Base-by-base conservation (phyloP, 2,113 vertebrate genomes). In the Zingel zingel region DNA sequence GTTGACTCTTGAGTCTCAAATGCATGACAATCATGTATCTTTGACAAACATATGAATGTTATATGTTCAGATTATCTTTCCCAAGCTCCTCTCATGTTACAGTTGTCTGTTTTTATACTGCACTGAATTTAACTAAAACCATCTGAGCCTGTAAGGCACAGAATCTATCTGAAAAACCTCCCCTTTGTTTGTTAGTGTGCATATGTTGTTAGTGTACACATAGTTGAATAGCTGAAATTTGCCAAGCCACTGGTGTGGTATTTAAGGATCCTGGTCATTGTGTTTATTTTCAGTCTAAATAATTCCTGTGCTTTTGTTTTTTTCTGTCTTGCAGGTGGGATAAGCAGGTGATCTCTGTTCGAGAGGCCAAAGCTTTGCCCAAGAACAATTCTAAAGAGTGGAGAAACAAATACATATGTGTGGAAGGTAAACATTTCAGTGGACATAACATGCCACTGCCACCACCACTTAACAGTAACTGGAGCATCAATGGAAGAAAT, bases 321-420 rank as follows among this genome's bases (percentile, higher is more conserved):
- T 48, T 57, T 68, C 10, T 85, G 19, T 83, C n/a, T 67, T 79
- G 18, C 87, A 99, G 98, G 74, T 99, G 98, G 98, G 95, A 89
- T 50, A 94, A 82, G 77, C 91, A 95, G 1, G 96, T 99, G 85
- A 98, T 99, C 94, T 99, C 98, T 70, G 92, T 99, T 84, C 96
- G 97, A 80, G 96, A 98, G 90, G 98, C 95, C 90, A 96, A 86
- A 95, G 93, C 96, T 85, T 51, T 99, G 53, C 96, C 96, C 21
- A 98, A 96, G 89, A 93, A 90, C 83, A 94, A 94, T 78, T 94
- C 90, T 77, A 81, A 25, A 83, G 96, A 97, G 78, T 99, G 98
- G 98, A 97, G 94, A 94, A 96, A 96, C 94, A 99, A 98, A 88
- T 99, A 92, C 91, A 97, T 99, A 90, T 99, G 97, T 94, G 94